These are phyloP conservation scores for Pristionchus maxplancki DNA, from an alignment of 2,888 invertebrate genomes.

Conservation along the genomic window DNA sequence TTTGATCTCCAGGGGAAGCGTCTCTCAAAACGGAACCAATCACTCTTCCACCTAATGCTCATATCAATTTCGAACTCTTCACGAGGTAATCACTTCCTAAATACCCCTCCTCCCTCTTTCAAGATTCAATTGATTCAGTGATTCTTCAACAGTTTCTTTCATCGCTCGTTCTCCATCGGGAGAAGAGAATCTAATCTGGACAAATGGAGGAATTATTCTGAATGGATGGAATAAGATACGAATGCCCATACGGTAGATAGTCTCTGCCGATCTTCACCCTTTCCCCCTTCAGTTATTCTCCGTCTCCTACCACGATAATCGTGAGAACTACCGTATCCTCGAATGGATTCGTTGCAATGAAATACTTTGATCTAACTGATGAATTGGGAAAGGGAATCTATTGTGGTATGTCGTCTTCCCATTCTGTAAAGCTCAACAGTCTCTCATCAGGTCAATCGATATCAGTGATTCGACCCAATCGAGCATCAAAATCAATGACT, in stretches of 20 bases:
- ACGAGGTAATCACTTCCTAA: not conserved
- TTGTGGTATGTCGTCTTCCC: constrained; percentile 31
- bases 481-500: constrained; percentile 26
- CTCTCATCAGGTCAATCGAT: constrained; percentile 45
- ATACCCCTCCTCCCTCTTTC: too few species aligned
- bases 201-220: constrained; percentile 27
- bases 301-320: constrained; percentile 11
- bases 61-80: constrained; percentile 28
- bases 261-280: not conserved
- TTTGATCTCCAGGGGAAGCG: constrained; percentile 36
- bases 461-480: constrained; percentile 33
- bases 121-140: not conserved
- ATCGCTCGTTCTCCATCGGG: constrained; percentile 1
- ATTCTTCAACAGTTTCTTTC: not conserved
- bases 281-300: not conserved
- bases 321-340: not conserved
- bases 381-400: constrained; percentile 17
- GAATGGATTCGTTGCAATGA: constrained; percentile 15
- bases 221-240: constrained; percentile 36
- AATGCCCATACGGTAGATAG: constrained; percentile 42
- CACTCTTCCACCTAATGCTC: constrained; percentile 17
- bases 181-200: constrained; percentile 37
- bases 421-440: too few species aligned
- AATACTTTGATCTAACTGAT: constrained; percentile 20
- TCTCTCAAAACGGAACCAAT: not conserved